Percentiles rank a stretch among this genome's conserved stretches.
These are phyloP conservation scores for Apus apus DNA, from an alignment of 2,113 vertebrate species.

Conservation along the genomic window DNA sequence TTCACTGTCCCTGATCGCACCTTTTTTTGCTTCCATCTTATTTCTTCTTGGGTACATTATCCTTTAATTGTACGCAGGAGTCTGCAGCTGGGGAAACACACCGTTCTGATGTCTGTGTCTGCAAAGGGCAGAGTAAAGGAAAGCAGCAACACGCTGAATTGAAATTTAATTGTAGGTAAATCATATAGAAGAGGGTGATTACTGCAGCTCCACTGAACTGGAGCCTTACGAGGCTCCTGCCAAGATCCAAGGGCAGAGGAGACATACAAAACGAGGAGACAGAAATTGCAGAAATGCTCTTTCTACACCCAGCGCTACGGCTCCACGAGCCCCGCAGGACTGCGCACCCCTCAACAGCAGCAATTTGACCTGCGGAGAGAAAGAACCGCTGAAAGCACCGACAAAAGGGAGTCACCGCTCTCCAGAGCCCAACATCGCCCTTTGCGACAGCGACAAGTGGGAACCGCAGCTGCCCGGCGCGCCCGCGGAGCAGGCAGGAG, in stretches of 20 bases:
- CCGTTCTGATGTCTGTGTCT: rapidly evolving
- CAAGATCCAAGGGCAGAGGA: conserved; percentile 14
- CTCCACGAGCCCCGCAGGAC: neutral
- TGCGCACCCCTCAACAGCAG: neutral
- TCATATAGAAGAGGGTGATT: neutral
- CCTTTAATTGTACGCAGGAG: rapidly evolving
- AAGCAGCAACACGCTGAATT: neutral
- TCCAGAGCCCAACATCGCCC: rapidly evolving
- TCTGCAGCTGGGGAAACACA: neutral
- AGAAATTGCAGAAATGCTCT: neutral
- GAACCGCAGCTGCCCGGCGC: neutral
- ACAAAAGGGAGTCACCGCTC: no score
- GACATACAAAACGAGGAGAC: neutral
- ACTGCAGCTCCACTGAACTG: neutral
- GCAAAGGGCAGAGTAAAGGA: neutral
- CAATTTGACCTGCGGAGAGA: rapidly evolving
- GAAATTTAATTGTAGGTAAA: neutral
- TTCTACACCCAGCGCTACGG: rapidly evolving
- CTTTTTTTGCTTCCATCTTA: neutral
- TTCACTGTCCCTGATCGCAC: neutral
- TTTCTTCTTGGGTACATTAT: rapidly evolving
- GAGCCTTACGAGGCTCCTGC: neutral
- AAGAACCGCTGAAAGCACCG: rapidly evolving
- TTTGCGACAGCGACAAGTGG: rapidly evolving
- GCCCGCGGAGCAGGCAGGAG: no score